A percentile compares a stretch with the other conserved stretches of the same genome.
Evolutionary conservation across 1,140 invertebrate species (phyloP).

Genomic region (Zaprionus tsacasi): DNA sequence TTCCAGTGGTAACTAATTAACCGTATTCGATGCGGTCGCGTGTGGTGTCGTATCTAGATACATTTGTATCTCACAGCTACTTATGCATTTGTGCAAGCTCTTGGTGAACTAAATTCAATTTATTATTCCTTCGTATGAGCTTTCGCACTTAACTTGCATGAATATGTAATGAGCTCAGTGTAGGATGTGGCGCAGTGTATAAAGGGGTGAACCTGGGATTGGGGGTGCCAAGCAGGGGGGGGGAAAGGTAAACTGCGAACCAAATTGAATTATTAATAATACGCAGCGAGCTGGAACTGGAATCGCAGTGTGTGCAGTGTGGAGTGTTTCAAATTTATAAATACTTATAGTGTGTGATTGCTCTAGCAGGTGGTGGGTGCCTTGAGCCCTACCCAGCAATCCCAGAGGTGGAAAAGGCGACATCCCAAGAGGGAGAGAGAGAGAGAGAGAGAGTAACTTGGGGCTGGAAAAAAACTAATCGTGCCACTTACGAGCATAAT

Average conservation of each 20-base stretch:
- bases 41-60: slow-evolving; percentile 38
- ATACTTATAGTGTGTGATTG: slow-evolving; percentile 24
- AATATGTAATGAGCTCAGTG: slow-evolving; percentile 71
- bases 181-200: slow-evolving; percentile 13
- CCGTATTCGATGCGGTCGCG: not conserved
- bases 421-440: slow-evolving; percentile 55
- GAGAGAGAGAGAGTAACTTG: slow-evolving; percentile 40
- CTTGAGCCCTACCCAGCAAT: not conserved
- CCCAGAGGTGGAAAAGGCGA: slow-evolving; percentile 41
- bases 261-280: slow-evolving; percentile 81
- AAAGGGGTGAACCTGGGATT: slow-evolving; percentile 6
- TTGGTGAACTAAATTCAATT: slow-evolving; percentile 64
- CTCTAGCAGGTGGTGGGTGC: not conserved
- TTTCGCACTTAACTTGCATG: slow-evolving; percentile 80
- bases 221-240: not conserved
- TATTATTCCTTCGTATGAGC: slow-evolving; percentile 79
- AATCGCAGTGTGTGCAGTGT: not conserved
- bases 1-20: too few species aligned
- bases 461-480: slow-evolving; percentile 62
- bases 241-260: slow-evolving; percentile 47
- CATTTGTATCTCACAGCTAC: slow-evolving; percentile 57
- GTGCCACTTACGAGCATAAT: slow-evolving; percentile 76
- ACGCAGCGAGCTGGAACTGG: slow-evolving; percentile 49
- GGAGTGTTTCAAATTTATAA: slow-evolving; percentile 24
- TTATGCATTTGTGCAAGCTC: slow-evolving; percentile 65